Percentiles rank a stretch among this genome's conserved stretches.
These are phyloP conservation scores for Esox lucius DNA, from an alignment of 2,797 vertebrate genomes.

Conservation along the genomic window DNA sequence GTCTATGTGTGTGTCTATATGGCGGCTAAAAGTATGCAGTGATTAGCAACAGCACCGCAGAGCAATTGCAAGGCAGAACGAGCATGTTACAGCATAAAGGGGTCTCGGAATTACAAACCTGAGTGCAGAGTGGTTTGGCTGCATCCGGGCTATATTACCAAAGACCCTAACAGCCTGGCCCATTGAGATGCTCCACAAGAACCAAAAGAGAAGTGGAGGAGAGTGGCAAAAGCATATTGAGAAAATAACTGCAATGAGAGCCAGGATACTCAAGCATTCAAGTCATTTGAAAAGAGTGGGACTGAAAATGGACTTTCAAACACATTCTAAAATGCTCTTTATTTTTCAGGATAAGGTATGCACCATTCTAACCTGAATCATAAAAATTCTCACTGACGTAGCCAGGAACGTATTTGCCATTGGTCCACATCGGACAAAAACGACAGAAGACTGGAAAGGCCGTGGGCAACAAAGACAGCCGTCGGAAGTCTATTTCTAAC, in stretches of 20 bases:
- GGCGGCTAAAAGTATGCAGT: not conserved
- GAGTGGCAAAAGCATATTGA: not conserved
- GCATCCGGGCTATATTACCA: not conserved
- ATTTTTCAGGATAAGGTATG: not conserved
- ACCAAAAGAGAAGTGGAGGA: not conserved
- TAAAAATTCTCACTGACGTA: no score
- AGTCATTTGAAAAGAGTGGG: not conserved
- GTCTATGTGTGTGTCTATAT: not conserved
- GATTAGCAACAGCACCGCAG: not conserved
- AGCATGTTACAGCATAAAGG: not conserved
- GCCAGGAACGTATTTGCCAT: no score
- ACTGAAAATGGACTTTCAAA: slow-evolving; percentile 16
- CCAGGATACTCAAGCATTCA: slow-evolving; percentile 2
- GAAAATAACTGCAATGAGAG: slow-evolving; percentile 2
- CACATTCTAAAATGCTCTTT: slow-evolving; percentile 3
- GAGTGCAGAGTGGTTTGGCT: not conserved
- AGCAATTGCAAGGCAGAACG: not conserved
- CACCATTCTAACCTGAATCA: no score
- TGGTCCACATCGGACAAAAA: no score
- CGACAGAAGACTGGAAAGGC: no score
- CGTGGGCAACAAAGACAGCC: not conserved
- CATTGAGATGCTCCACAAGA: slow-evolving; percentile 11
- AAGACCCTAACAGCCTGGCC: not conserved
- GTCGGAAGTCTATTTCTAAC: not conserved
- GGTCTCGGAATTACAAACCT: not conserved